These are phyloP conservation scores for Microtus montanus DNA, from an alignment of 2,113 vertebrate genomes.

Conservation along the genomic window DNA sequence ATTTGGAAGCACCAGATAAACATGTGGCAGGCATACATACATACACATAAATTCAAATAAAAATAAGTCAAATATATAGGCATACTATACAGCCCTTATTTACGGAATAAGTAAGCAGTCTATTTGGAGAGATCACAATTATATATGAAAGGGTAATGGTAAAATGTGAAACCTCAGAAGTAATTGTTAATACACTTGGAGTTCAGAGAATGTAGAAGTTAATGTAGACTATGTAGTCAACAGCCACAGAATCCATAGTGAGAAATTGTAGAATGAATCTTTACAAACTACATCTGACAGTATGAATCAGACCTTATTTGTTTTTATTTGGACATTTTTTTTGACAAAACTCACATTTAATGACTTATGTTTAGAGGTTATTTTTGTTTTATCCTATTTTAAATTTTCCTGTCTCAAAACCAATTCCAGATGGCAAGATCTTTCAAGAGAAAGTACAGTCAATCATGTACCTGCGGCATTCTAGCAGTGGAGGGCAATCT, in stretches of 20 bases:
- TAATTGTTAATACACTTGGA: neutral
- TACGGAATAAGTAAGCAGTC: neutral
- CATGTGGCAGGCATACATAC: neutral
- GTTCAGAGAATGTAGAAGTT: constrained; percentile 44
- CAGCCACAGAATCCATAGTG: neutral
- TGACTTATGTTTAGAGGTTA: constrained; percentile 28
- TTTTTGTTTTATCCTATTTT: constrained; percentile 35
- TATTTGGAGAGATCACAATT: constrained; percentile 6
- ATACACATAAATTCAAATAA: neutral
- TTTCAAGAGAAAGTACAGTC: constrained; percentile 97
- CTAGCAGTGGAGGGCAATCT: constrained; percentile 90
- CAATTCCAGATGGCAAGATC: constrained; percentile 93
- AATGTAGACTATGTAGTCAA: neutral
- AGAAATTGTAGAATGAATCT: neutral
- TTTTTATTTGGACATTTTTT: neutral
- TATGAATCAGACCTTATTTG: neutral
- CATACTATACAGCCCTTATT: neutral
- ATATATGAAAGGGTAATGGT: neutral
- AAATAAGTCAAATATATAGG: neutral
- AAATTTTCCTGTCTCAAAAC: neutral
- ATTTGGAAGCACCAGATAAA: neutral
- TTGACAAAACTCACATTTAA: constrained; percentile 19
- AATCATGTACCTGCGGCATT: constrained; percentile 92
- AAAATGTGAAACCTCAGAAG: neutral
- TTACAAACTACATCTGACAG: neutral